phyloP scores from a whole-genome alignment of 2,888 invertebrate species.

The Aporophyla nigra region DNA sequence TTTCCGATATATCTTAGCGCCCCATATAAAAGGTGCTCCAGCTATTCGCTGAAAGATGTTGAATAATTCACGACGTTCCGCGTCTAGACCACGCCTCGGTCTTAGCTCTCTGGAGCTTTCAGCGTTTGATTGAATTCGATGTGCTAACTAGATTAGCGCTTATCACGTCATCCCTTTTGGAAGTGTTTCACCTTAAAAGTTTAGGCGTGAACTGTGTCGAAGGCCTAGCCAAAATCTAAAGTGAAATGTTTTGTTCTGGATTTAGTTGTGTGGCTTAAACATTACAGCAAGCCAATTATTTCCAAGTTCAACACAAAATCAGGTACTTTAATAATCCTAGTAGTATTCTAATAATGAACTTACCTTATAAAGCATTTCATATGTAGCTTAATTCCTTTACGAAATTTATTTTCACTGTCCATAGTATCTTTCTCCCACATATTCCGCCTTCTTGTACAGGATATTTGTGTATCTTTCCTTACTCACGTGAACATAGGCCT shows the following conservation, averaged over 20 bases:
- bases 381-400: background rate
- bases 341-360: background rate
- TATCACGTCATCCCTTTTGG: constrained; percentile 27
- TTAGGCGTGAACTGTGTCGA: constrained; percentile 21
- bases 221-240: constrained; percentile 27
- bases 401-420: background rate
- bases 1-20: constrained; percentile 32
- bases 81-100: constrained; percentile 62
- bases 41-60: constrained; percentile 50
- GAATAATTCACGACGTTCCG: constrained; percentile 69
- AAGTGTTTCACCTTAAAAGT: constrained; percentile 32
- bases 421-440: background rate
- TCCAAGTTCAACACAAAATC: background rate
- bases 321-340: background rate
- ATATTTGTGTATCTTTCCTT: background rate
- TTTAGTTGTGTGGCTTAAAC: background rate
- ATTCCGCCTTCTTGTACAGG: background rate
- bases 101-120: constrained; percentile 37
- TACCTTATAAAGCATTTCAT: background rate
- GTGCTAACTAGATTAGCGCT: constrained; percentile 48
- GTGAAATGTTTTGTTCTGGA: constrained; percentile 4
- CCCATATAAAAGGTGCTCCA: constrained; percentile 38
- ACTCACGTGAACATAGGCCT: background rate
- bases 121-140: constrained; percentile 56
- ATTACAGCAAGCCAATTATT: background rate